These are phyloP conservation scores for Panzeria rudis DNA, from an alignment of 2,888 invertebrate species.

Conservation along the genomic window DNA sequence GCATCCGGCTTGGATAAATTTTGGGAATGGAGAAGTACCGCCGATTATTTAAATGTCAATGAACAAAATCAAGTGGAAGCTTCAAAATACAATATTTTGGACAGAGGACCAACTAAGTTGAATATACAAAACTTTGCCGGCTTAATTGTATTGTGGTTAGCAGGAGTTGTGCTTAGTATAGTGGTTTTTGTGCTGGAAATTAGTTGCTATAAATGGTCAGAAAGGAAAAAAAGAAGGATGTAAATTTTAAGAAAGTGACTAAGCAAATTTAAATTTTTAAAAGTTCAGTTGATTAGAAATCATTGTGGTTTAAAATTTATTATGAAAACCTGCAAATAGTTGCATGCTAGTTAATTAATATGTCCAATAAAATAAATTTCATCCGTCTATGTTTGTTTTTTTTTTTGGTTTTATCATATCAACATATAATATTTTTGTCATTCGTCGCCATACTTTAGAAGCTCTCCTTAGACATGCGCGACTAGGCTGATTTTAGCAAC, in stretches of 20 bases:
- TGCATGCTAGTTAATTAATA: no score
- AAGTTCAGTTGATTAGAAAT: no score
- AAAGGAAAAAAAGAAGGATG: background rate
- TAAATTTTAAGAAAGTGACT: background rate
- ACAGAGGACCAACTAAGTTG: conserved; percentile 76
- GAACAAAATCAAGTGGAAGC: conserved; percentile 77
- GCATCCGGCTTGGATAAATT: conserved; percentile 87
- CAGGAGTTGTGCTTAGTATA: conserved; percentile 73
- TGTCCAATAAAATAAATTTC: no score
- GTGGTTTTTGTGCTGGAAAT: conserved; percentile 5
- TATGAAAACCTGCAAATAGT: no score
- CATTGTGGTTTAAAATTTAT: no score
- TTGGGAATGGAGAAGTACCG: conserved; percentile 85
- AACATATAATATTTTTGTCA: no score
- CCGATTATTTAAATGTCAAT: conserved; percentile 75
- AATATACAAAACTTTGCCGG: conserved; percentile 78
- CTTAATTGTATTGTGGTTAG: conserved; percentile 77
- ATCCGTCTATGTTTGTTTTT: no score
- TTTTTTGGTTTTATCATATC: no score
- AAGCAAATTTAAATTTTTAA: background rate
- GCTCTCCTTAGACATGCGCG: no score
- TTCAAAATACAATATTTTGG: conserved; percentile 73
- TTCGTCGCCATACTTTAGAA: no score
- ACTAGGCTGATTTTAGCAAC: no score
- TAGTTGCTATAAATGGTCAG: background rate